A percentile compares a stretch with the other conserved stretches of the same genome.
phyloP scores from a whole-genome alignment of 2,888 invertebrate genomes.

The Copidosoma aretas region DNA sequence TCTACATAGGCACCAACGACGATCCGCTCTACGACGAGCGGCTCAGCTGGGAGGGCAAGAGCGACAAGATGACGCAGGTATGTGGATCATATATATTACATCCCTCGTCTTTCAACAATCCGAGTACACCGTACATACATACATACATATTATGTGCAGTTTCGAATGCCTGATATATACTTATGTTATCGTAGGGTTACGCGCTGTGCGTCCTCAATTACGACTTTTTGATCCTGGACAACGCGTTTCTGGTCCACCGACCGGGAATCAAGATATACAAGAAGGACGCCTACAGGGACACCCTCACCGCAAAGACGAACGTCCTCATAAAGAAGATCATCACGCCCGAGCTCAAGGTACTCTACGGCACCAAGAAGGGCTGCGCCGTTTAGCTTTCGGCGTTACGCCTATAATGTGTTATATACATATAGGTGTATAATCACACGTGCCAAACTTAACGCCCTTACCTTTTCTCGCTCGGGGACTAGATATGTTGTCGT shows the following conservation, averaged over 20 bases:
- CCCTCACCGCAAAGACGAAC: constrained; percentile 79
- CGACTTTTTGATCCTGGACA: constrained; percentile 90
- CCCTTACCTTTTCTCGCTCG: no score
- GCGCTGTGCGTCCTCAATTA: constrained; percentile 89
- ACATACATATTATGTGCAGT: no score
- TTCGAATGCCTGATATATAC: no score
- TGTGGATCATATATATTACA: no score
- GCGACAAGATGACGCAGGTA: constrained; percentile 96
- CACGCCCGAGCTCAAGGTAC: constrained; percentile 82
- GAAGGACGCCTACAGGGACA: constrained; percentile 78
- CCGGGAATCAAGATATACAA: constrained; percentile 88
- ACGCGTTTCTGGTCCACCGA: constrained; percentile 91
- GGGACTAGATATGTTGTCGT: no score
- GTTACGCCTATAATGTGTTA: no score
- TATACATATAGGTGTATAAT: no score
- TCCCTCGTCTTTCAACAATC: not conserved
- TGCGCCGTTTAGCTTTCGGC: constrained; percentile 75
- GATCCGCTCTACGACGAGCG: constrained; percentile 91
- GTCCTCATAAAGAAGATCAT: constrained; percentile 79
- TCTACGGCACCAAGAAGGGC: constrained; percentile 81
- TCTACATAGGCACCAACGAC: constrained; percentile 87
- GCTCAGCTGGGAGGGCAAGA: constrained; percentile 92
- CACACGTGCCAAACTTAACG: constrained; percentile 32
- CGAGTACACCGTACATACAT: no score
- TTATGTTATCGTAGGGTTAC: constrained; percentile 81